Evolutionary conservation across 1,140 invertebrate species (phyloP), one percentile per base, ranked within the genome.

Genomic region (Drosophila athabasca): DNA sequence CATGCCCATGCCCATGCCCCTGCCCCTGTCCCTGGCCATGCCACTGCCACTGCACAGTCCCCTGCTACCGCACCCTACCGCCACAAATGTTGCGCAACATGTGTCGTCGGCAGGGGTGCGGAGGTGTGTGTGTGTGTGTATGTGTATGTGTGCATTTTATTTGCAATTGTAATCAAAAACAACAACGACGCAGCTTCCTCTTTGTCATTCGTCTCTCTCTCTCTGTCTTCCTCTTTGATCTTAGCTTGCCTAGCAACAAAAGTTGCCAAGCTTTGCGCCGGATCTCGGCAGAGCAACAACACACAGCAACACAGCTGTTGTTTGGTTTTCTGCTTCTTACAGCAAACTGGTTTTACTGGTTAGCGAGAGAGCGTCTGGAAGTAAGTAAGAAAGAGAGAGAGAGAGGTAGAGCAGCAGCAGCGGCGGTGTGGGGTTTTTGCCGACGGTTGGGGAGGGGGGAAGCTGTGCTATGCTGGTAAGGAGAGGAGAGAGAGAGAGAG

Each of bases 221-320:
- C 19, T 19, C 29, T 46, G 52, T 81, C 60, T 67, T 68, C 50
- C 54, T 55, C 54, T 87, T 82, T 87, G 82, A 88, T 87, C 77
- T 87, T 81, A 82, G 69, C 58, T 65, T 53, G 82, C 82, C 83
- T 88, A 79, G 83, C 83, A 88, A 88, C 83, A 83, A 88, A 79
- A 77, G 73, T 76, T 76, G 53, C 64, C 11, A 39, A 39, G 35
- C 11, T 39, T 43, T 31, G 19, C 29, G 54, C 24, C 51, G 65
- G 35, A 39, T 35, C 62, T 66, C 66, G n/a, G 41, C 39, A 46
- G 51, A 29, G 24, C 49, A 65, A 54, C 24, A 54, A n/a, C 41
- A 52, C 52, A 41, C 35, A 67, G 17, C 46, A 69, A 50, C 72
- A 53, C 62, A 73, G 69, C 66, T 52, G 67, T 76, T 68, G 64